These are phyloP conservation scores for Pyrrhosoma nymphula DNA, from an alignment of 2,888 invertebrate genomes.

Conservation along the genomic window DNA sequence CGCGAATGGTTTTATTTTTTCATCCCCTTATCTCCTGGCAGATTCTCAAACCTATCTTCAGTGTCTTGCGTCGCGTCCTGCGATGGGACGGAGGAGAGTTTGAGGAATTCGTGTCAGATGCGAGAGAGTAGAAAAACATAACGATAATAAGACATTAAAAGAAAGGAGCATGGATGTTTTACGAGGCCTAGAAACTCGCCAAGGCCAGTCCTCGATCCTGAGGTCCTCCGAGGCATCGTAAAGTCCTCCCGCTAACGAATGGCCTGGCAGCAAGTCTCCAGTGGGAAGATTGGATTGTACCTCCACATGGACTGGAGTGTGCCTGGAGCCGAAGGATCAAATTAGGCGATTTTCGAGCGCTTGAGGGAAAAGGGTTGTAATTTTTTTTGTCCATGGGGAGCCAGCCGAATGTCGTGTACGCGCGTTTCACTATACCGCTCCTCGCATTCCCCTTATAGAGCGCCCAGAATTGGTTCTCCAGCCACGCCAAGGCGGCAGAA, in stretches of 20 bases:
- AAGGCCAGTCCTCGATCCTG: constrained; percentile 52
- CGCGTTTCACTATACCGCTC: too few relatives aligned
- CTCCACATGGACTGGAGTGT: neutral
- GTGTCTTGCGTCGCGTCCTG: neutral
- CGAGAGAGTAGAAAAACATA: neutral
- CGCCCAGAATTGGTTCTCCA: neutral
- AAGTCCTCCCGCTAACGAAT: constrained; percentile 24
- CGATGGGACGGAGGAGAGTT: neutral
- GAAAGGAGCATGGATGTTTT: constrained; percentile 33
- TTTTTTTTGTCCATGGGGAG: too few relatives aligned
- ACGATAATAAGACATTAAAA: constrained; percentile 13
- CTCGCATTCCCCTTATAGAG: too few relatives aligned
- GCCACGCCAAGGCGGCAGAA: neutral
- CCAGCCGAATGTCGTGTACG: too few relatives aligned
- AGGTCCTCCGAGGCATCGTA: constrained; percentile 58
- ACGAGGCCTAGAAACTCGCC: constrained; percentile 23
- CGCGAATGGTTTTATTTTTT: neutral
- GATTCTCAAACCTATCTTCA: neutral
- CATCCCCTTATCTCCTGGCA: neutral
- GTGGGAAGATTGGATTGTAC: neutral
- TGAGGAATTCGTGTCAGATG: constrained; percentile 22
- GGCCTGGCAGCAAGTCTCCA: neutral
- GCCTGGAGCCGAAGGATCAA: neutral
- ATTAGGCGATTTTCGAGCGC: neutral
- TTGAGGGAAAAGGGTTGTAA: neutral